These are phyloP conservation scores for Mythimna loreyi DNA, from an alignment of 2,888 invertebrate genomes.

Conservation along the genomic window DNA sequence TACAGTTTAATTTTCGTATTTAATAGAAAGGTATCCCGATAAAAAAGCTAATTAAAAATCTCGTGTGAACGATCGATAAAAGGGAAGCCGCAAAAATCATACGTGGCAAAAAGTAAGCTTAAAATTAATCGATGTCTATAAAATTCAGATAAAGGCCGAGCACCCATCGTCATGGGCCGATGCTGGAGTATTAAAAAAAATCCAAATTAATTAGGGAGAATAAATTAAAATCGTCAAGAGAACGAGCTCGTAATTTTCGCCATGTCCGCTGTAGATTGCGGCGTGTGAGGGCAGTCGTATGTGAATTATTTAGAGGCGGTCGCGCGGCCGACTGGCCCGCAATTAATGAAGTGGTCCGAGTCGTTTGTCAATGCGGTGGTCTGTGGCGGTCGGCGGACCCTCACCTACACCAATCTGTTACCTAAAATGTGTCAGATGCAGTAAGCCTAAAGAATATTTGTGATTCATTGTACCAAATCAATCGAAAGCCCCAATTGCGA, in stretches of 20 bases:
- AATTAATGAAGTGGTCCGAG: conserved; percentile 88
- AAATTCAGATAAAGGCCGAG: conserved; percentile 57
- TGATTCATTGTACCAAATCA: conserved; percentile 57
- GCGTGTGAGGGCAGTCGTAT: conserved; percentile 79
- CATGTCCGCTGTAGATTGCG: conserved; percentile 77
- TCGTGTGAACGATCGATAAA: conserved; percentile 54
- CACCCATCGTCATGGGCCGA: conserved; percentile 54
- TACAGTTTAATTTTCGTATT: neutral
- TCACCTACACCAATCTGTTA: conserved; percentile 79
- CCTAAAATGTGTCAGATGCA: conserved; percentile 79
- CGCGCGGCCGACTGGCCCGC: conserved; percentile 82
- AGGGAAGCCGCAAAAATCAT: conserved; percentile 56
- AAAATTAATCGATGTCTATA: conserved; percentile 63
- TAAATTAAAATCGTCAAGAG: conserved; percentile 76
- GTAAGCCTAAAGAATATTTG: conserved; percentile 63
- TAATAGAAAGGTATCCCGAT: neutral
- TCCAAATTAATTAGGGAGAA: conserved; percentile 77
- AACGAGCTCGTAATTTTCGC: conserved; percentile 76
- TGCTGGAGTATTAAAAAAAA: conserved; percentile 71
- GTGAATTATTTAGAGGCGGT: conserved; percentile 89
- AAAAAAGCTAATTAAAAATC: conserved; percentile 30
- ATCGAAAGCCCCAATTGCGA: conserved; percentile 44
- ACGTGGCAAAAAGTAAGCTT: conserved; percentile 65
- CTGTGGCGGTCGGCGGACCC: conserved; percentile 76
- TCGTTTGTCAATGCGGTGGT: conserved; percentile 87